Base-by-base conservation (phyloP, 37 sponge, comb jelly and placozoan genomes). In the Spongilla lacustris region DNA sequence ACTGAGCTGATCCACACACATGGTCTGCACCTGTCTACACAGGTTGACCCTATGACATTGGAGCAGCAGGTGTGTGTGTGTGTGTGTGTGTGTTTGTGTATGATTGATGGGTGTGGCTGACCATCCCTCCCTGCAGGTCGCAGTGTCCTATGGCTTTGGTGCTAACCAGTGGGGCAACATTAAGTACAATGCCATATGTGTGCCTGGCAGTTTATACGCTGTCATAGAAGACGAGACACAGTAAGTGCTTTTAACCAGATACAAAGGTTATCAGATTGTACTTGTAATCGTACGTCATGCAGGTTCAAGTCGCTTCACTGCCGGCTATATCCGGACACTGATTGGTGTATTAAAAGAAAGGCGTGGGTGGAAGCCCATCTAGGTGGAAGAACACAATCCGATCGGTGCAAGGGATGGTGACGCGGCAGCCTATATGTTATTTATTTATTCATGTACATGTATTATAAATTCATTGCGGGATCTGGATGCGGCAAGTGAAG, bases 281-380 rank as follows among this genome's bases (percentile, higher is more conserved):
- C n/a, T n/a, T n/a, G n/a, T n/a, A n/a, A n/a, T n/a, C n/a, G n/a
- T 58, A 58, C 58, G 26, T 0, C 33, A 21, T 28, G n/a, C n/a
- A 88, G 88, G 83, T 88, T 88, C 49, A 31, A 28, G 21, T 82
- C 83, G 0, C 32, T 88, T n/a, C 88, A 88, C 82, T 88, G 88
- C 48, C 83, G 48, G 50, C 38, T 88, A 11, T 69, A 83, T 50
- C 88, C 88, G n/a, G 46, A 6, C 26, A 22, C 79, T 8, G 36
- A 79, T 66, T 86, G 86, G 86, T 86, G 86, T 26, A 9, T 67
- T 25, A 77, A 84, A 14, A 58, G 58, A 17, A 58, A 58, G 19
- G 58, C 58, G 58, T 58, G 58, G 58, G 58, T 58, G 58, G 58
- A 58, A 17, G 58, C 58, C 58, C 58, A 58, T 58, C 14, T 58